Evolutionary conservation across 2,888 invertebrate genomes (phyloP), one percentile per base, ranked within the genome.

Genomic region (Meloe dianella): DNA sequence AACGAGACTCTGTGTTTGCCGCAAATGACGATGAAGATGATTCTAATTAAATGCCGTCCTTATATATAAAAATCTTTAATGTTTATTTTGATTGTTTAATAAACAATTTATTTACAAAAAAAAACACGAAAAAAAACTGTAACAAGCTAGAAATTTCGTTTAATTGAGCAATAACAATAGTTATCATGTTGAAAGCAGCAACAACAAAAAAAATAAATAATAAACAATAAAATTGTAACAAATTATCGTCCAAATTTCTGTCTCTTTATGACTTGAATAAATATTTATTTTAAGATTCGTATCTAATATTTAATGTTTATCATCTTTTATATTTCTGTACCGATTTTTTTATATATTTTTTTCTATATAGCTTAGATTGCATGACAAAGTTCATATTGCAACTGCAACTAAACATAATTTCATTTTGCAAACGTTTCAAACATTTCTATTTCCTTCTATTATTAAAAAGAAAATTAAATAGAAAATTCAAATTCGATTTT

Each of bases 11-110:
- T 65, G 71, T 73, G 65, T 71, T 67, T 61, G 64, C 66, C 66
- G n/a, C n/a, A n/a, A n/a, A n/a, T n/a, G n/a, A n/a, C n/a, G n/a
- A 20, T 63, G 69, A 71, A 71, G 69, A 71, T 70, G 68, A 67
- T 65, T 35, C 41, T 61, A 63, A 64, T 54, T 61, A 32, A 9
- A 41, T 5, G 32, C 20, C 20, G 9, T 14, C 29, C 29, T 14
- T 10, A 20, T 32, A 57, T 4, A 41, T 6, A n/a, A n/a, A 57
- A 56, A 20, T 10, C 1, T 3, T 47, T 1, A 20, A 47, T 47
- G 20, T 47, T 47, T 47, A 20, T 47, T 47, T 20, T 47, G 2
- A 20, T 47, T 47, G 10, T 47, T 47, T 9, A 41, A 47, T 47
- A 9, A 41, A 41, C 20, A 47, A 20, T 20, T 47, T 47, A 38